Percentiles rank a stretch among this genome's conserved stretches.
These are phyloP conservation scores for Metaphire vulgaris DNA, from an alignment of 1,140 invertebrate species.

Conservation along the genomic window DNA sequence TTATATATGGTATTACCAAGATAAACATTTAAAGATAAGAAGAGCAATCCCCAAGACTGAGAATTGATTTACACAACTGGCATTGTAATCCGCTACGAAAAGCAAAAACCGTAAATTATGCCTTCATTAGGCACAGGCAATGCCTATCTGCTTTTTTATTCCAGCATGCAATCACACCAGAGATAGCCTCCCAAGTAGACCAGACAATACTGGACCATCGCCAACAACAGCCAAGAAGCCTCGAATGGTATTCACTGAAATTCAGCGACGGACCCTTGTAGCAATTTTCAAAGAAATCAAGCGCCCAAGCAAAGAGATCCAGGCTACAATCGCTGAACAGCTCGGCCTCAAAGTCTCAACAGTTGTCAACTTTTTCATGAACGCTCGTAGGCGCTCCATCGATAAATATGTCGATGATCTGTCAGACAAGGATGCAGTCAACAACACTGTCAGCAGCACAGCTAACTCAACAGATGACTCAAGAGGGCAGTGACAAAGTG, in stretches of 20 bases:
- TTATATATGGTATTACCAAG: no score
- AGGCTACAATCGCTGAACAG: constrained; percentile 19
- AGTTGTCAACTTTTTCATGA: constrained; percentile 99
- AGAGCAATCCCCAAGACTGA: no score
- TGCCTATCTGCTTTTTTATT: not conserved
- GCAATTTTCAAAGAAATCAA: constrained; percentile 57
- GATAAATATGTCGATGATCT: constrained; percentile 64
- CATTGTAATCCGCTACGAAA: no score
- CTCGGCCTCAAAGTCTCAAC: constrained; percentile 77
- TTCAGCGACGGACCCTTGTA: constrained; percentile 95
- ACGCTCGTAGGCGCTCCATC: constrained; percentile 86
- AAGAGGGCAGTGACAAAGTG: not conserved
- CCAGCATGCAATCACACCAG: not conserved
- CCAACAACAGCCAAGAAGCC: constrained; percentile 69
- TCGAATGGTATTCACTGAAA: constrained; percentile 95
- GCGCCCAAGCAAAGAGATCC: constrained; percentile 43
- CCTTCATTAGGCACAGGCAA: no score
- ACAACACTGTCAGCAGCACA: not conserved
- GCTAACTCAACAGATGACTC: not conserved
- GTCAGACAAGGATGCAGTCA: not conserved
- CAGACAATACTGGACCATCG: not conserved
- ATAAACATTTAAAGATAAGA: no score
- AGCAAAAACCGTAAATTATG: no score
- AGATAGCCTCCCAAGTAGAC: not conserved
- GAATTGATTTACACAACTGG: no score